phyloP scores from a whole-genome alignment of 30 jellyfish, hydroid and myxozoan genomes.

The Cassiopea andromeda region DNA sequence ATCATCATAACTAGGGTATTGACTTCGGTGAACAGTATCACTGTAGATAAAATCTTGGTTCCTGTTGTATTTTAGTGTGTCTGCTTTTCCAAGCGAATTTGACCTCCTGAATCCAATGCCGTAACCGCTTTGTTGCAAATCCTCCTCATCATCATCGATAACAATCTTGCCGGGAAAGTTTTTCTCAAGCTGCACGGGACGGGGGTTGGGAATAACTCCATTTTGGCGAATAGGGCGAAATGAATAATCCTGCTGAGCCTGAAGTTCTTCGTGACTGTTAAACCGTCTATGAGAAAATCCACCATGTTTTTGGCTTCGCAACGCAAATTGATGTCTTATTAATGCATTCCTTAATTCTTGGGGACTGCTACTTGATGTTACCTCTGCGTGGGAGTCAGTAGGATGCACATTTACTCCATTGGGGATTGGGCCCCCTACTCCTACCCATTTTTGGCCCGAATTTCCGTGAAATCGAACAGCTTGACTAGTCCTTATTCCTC shows the following conservation, averaged over 20 bases:
- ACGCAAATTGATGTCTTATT: constrained; percentile 67
- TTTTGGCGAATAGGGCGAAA: constrained; percentile 14
- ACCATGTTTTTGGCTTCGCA: constrained; percentile 30
- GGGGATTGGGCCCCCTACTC: not conserved
- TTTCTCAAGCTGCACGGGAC: not conserved
- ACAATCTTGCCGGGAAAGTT: not conserved
- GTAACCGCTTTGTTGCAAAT: constrained; percentile 60
- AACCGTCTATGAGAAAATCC: constrained; percentile 58
- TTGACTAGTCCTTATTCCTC: constrained; percentile 21
- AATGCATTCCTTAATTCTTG: constrained; percentile 53
- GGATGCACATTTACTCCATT: constrained; percentile 13
- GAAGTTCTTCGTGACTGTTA: constrained; percentile 60
- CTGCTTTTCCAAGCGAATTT: constrained; percentile 59
- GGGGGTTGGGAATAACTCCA: constrained; percentile 3
- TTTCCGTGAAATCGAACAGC: constrained; percentile 29
- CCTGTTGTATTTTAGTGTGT: constrained; percentile 2
- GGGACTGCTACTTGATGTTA: constrained; percentile 33
- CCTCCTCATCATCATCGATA: constrained; percentile 42
- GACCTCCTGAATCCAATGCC: constrained; percentile 65
- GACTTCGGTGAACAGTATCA: constrained; percentile 40
- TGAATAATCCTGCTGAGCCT: constrained; percentile 1
- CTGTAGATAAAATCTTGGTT: constrained; percentile 22
- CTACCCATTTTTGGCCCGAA: constrained; percentile 1
- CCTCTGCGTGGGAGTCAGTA: constrained; percentile 5
- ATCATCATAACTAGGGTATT: constrained; percentile 14